Percentiles rank a stretch among this genome's conserved stretches.
Conservation (phyloP, 1,140 invertebrate genomes). For the Sitophilus oryzae region DNA sequence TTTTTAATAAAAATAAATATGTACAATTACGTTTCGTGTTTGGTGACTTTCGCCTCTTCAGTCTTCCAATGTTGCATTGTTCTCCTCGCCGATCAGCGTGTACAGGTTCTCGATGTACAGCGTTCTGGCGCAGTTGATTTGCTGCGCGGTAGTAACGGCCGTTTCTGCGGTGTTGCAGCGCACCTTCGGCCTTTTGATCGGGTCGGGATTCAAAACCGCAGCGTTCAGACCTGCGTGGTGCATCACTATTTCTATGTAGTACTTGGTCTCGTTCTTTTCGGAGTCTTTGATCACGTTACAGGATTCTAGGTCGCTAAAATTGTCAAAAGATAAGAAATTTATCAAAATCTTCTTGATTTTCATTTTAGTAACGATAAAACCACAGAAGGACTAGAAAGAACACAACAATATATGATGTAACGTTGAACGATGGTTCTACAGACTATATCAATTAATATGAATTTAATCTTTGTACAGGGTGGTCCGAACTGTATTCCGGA, state of each 20-base stretch:
- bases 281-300: conserved; percentile 52
- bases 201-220: conserved; percentile 46
- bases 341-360: too few relatives aligned
- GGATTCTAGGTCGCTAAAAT: conserved; percentile 54
- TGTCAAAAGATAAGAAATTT: too few relatives aligned
- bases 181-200: conserved; percentile 67
- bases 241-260: conserved; percentile 75
- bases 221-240: conserved; percentile 49
- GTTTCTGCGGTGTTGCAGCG: conserved; percentile 74
- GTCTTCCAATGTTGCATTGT: conserved; percentile 39
- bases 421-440: too few relatives aligned
- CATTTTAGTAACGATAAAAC: too few relatives aligned
- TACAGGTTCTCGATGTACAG: conserved; percentile 74
- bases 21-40: background rate
- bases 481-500: too few relatives aligned
- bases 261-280: conserved; percentile 47
- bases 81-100: conserved; percentile 44
- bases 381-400: too few relatives aligned
- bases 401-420: too few relatives aligned
- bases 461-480: too few relatives aligned
- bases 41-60: conserved; percentile 35
- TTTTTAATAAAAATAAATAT: background rate
- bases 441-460: too few relatives aligned
- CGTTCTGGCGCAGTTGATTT: conserved; percentile 77
- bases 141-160: conserved; percentile 66